A percentile compares a stretch with the other conserved stretches of the same genome.
Conservation (phyloP, 2,888 invertebrate genomes). For the Phengaris alcon region DNA sequence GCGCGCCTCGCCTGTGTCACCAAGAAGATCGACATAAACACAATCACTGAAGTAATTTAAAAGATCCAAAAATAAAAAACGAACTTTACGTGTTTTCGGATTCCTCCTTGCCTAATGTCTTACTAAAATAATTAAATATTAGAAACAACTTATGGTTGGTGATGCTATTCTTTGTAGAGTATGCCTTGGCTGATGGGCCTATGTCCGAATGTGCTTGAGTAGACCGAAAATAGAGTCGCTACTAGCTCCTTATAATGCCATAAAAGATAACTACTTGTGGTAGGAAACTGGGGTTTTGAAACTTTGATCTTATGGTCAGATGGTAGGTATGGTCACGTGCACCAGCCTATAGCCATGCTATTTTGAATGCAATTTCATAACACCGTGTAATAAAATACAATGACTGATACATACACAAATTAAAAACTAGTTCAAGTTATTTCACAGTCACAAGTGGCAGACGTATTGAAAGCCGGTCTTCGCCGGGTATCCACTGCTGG, state of each 20-base stretch:
- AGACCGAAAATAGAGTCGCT: not conserved
- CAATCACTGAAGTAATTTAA: no score
- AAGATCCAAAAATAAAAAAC: no score
- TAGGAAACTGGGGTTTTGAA: not conserved
- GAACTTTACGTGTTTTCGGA: no score
- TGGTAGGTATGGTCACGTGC: no score
- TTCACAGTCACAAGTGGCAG: slow-evolving; percentile 8
- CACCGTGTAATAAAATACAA: not conserved
- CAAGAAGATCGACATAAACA: no score
- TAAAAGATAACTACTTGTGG: not conserved
- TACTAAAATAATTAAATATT: no score
- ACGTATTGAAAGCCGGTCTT: not conserved
- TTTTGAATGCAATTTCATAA: not conserved
- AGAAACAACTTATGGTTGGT: no score
- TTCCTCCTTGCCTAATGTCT: no score
- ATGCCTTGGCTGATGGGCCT: no score
- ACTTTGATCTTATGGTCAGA: not conserved
- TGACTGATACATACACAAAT: not conserved
- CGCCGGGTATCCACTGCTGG: not conserved
- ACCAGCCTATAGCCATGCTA: not conserved
- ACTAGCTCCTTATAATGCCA: not conserved
- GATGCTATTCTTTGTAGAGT: no score
- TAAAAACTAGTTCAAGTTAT: slow-evolving; percentile 9
- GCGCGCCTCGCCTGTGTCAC: no score
- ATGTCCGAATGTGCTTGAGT: not conserved